Percentiles rank a stretch among this genome's conserved stretches.
phyloP scores from a whole-genome alignment of 2,113 vertebrate species.

The Oreochromis spilurus region DNA sequence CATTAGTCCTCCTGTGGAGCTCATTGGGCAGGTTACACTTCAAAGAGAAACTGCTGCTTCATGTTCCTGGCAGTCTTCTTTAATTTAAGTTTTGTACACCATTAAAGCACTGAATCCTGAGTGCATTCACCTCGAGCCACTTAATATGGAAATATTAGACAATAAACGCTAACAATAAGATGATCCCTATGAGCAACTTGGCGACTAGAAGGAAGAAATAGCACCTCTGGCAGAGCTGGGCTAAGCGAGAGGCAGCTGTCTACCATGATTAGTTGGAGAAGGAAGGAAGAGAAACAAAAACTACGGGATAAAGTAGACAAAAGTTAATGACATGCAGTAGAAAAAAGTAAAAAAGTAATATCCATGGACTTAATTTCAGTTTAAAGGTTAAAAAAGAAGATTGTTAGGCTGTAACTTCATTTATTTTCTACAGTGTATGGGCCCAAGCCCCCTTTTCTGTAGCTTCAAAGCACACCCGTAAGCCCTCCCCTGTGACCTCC shows the following conservation, averaged over 20 bases:
- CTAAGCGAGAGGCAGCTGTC: neutral
- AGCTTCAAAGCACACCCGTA: conserved; percentile 33
- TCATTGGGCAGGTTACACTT: too few relatives aligned
- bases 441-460: neutral
- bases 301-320: rapidly evolving
- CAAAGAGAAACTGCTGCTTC: neutral
- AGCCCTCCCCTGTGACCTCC: conserved; percentile 18
- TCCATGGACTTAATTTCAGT: too few relatives aligned
- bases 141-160: neutral
- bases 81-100: neutral
- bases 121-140: neutral
- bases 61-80: neutral
- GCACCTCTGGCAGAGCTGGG: neutral
- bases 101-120: neutral
- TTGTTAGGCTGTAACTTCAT: neutral
- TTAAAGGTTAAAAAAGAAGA: neutral
- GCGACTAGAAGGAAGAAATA: neutral
- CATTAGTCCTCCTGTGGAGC: too few relatives aligned
- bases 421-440: neutral
- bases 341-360: neutral
- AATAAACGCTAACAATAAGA: neutral
- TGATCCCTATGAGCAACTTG: neutral
- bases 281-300: neutral
- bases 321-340: neutral
- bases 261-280: neutral